A percentile compares a stretch with the other conserved stretches of the same genome.
Conservation (phyloP, 2,888 invertebrate species). For the Melanotus villosus region DNA sequence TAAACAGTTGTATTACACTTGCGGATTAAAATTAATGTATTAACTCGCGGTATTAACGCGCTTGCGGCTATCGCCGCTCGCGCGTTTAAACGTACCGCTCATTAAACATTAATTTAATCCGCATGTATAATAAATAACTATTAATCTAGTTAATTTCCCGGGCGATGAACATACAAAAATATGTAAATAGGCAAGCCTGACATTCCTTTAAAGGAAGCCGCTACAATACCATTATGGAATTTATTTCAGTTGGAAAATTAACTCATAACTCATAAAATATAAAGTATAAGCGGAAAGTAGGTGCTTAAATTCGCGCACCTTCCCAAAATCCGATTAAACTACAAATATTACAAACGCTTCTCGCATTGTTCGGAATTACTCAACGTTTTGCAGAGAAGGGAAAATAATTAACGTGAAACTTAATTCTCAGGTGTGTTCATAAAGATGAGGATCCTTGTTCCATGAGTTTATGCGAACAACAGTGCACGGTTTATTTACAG, state of each 20-base stretch:
- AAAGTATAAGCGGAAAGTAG: slow-evolving; percentile 18
- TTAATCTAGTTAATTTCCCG: too few relatives aligned
- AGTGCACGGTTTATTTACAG: slow-evolving; percentile 75
- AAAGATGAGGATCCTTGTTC: slow-evolving; percentile 76
- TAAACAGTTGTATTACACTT: too few relatives aligned
- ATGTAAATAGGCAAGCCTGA: neutral
- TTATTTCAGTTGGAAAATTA: slow-evolving; percentile 20
- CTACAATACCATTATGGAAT: neutral
- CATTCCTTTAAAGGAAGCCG: neutral
- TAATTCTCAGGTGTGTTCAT: slow-evolving; percentile 71
- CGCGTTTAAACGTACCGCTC: too few relatives aligned
- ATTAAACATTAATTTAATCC: too few relatives aligned
- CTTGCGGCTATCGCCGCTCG: too few relatives aligned
- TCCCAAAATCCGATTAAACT: slow-evolving; percentile 20
- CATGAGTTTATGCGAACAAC: slow-evolving; percentile 77
- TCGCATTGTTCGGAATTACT: slow-evolving; percentile 7
- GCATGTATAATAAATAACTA: too few relatives aligned
- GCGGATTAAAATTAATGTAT: too few relatives aligned
- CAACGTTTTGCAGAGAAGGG: slow-evolving; percentile 36
- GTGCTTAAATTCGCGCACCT: slow-evolving; percentile 22
- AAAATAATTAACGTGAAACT: slow-evolving; percentile 40
- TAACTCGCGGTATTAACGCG: too few relatives aligned
- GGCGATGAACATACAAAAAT: neutral
- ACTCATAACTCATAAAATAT: slow-evolving; percentile 25
- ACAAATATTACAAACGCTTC: slow-evolving; percentile 22